Conservation (phyloP, 1,140 invertebrate genomes). For the Linepithema humile region DNA sequence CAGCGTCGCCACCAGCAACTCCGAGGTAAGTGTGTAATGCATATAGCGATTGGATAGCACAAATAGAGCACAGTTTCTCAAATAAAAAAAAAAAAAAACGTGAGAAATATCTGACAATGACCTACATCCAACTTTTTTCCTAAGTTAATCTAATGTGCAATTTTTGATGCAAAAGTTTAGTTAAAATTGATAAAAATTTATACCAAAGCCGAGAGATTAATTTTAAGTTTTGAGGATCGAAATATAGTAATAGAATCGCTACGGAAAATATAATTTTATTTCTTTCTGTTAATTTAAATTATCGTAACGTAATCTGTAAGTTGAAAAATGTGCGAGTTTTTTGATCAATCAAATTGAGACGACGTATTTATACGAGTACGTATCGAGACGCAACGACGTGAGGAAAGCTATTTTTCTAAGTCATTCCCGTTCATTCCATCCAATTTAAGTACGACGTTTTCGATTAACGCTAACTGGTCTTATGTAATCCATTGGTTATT, state of each 20-base stretch:
- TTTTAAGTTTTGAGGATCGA: too few species aligned
- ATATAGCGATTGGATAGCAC: not conserved
- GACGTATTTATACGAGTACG: not conserved
- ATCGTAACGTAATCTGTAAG: not conserved
- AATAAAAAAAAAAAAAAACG: not conserved
- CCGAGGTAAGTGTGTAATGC: slow-evolving; percentile 86
- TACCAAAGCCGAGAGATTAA: too few species aligned
- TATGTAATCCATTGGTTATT: slow-evolving; percentile 40
- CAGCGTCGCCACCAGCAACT: slow-evolving; percentile 90
- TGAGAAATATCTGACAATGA: not conserved
- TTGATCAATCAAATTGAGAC: not conserved
- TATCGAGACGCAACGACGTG: not conserved
- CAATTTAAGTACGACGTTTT: slow-evolving; percentile 41
- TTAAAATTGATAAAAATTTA: too few species aligned
- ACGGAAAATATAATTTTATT: not conserved
- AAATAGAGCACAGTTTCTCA: slow-evolving; percentile 11
- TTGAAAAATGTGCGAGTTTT: not conserved
- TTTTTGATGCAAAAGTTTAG: not conserved
- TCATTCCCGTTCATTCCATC: slow-evolving; percentile 27
- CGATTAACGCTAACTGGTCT: slow-evolving; percentile 45
- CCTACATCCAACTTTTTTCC: not conserved
- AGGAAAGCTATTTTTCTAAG: slow-evolving; percentile 46
- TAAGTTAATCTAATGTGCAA: not conserved
- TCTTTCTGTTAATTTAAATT: not conserved
- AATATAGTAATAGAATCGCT: not conserved